A percentile compares a stretch with the other conserved stretches of the same genome.
Evolutionary conservation across 2,888 invertebrate species (phyloP).

Genomic region (Ctena decussata): DNA sequence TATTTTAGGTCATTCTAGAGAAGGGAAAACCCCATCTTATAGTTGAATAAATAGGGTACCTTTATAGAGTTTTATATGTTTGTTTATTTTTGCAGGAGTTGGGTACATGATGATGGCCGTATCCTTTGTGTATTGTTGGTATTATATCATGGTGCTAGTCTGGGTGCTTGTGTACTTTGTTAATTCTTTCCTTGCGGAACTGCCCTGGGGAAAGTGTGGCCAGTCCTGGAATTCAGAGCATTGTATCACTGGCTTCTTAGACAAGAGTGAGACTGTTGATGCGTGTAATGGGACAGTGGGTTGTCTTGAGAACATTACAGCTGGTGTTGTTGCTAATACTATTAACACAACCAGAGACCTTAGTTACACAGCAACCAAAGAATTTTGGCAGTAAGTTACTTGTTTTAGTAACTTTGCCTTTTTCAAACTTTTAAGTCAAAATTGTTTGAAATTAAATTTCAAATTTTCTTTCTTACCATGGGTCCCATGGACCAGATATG

Average conservation of each 20-base stretch:
- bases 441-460: too few relatives aligned
- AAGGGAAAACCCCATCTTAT: too few relatives aligned
- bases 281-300: neutral
- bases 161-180: constrained; percentile 73
- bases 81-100: constrained; percentile 51
- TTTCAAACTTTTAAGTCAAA: too few relatives aligned
- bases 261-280: neutral
- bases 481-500: too few relatives aligned
- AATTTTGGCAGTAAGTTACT: constrained; percentile 72
- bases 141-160: constrained; percentile 71
- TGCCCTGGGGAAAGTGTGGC: constrained; percentile 68
- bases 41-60: too few relatives aligned
- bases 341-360: constrained; percentile 4
- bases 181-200: constrained; percentile 60
- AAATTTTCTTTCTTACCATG: too few relatives aligned
- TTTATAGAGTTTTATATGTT: too few relatives aligned
- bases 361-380: constrained; percentile 55
- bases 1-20: too few relatives aligned
- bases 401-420: too few relatives aligned
- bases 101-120: constrained; percentile 73
- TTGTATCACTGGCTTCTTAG: constrained; percentile 35
- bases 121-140: constrained; percentile 71
- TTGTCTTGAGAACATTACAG: neutral
- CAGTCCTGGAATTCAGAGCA: constrained; percentile 68
- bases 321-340: neutral